Base-by-base conservation (phyloP, 92 coral and sea anemone genomes). In the Porites divaricata region DNA sequence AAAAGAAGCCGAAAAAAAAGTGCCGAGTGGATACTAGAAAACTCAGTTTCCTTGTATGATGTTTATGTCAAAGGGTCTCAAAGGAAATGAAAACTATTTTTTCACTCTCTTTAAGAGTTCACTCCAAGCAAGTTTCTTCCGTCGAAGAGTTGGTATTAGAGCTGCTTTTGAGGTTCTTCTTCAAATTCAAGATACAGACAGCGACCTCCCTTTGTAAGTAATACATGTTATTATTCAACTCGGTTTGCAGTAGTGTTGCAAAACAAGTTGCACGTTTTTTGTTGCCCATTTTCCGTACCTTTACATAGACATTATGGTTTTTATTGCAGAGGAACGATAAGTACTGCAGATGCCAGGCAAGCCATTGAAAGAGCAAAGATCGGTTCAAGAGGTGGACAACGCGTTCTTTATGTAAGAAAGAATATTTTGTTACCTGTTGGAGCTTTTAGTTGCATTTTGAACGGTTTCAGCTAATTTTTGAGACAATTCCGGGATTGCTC, bases 81-180 rank as follows among this genome's bases (percentile, higher is more conserved):
- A 2, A 2, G 45, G 0, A 35, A 35, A 35, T 4, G 45, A 35
- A 2, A 62, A 13, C 5, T 1, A 19, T 35, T 4, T 50, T 64
- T 66, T 28, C 23, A 13, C 41, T 28, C 57, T 57, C 35, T 22
- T 74, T 26, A 72, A 96, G 99, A 87, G 88, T 15, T 96, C 99
- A 21, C 91, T 96, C 50, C 98, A 96, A 84, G 93, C 99, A 58
- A 96, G 99, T 74, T 89, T 95, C 81, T 96, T 96, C 87, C 98
- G 99, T 20, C 80, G 95, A 68, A 90, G 99, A 67, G 89, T 93
- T 50, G 99, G 93, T 9, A 85, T 96, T 20, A 89, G 99, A 83
- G 98, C 99, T 14, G 96, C 99, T 0, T 96, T 92, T 89, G 94
- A 95, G 81, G 97, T 96, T 22, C 91, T 96, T n/a, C 88, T 95